Evolutionary conservation across 1,140 invertebrate genomes (phyloP), one percentile per base, ranked within the genome.

Genomic region (Neuroterus valhalla): DNA sequence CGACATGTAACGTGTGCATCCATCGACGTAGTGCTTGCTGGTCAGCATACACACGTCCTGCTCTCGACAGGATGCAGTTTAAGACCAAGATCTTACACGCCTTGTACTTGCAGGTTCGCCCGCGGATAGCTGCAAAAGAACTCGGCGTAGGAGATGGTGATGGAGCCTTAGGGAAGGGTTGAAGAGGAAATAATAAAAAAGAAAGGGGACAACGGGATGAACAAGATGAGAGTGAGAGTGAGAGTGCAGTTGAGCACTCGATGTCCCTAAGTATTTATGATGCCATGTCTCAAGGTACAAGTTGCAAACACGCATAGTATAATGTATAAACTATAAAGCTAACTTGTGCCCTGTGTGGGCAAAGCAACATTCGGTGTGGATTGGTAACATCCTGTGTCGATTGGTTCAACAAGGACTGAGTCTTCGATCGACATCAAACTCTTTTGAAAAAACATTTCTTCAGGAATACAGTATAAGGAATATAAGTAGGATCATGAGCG

Each of bases 21-120:
- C 69, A 81, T 78, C 80, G 80, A 74, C 74, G 69, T 71, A 71
- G 71, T 75, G 77, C 14, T 8, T 62, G 52, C 3, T 26, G 21
- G 12, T 21, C 2, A 17, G 14, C 26, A 26, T 48, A 46, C 44
- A 69, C 21, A 26, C 68, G 45, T 69, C 75, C 74, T 74, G 46
- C 74, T 71, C 74, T 71, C 21, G 76, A 79, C 75, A 71, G 77
- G 80, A 81, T 79, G 75, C 80, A 76, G 78, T 79, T 81, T 79
- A 77, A 74, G 77, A 74, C 77, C 74, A 70, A 78, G 77, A 81
- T 77, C 71, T 75, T 75, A 77, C 66, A 75, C 77, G 77, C 79
- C 80, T 78, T 78, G 74, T 78, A 77, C 77, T 74, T 72, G 77
- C 31, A 69, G 74, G 69, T 66, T 66, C 62, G 68, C 73, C 71